These are phyloP conservation scores for Heteronetta atricapilla DNA, from an alignment of 2,113 vertebrate species.

Conservation along the genomic window DNA sequence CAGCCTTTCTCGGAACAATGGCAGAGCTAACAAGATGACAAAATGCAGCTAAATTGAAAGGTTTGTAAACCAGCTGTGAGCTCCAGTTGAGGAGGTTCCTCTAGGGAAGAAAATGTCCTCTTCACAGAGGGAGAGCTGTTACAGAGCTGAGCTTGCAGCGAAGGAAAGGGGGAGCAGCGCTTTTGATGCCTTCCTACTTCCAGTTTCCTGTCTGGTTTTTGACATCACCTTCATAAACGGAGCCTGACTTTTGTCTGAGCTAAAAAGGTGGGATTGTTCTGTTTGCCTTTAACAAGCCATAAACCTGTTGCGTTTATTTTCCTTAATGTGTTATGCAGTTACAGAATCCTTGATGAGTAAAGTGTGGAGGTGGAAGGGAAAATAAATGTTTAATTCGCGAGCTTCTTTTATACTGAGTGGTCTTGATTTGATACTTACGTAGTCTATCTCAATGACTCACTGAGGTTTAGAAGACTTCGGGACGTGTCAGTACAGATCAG, in stretches of 20 bases:
- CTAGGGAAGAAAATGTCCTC: not conserved
- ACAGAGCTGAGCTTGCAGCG: not conserved
- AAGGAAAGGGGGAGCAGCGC: not conserved
- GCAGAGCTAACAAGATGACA: not conserved
- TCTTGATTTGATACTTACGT: not conserved
- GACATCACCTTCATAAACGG: not conserved
- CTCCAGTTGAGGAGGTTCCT: not conserved
- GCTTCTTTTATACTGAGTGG: not conserved
- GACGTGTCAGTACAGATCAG: not conserved
- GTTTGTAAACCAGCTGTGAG: not conserved
- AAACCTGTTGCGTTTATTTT: not conserved
- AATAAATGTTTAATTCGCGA: fast-evolving
- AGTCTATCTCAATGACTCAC: not conserved
- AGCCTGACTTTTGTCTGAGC: not conserved
- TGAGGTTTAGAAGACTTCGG: not conserved
- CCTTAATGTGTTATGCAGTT: not conserved
- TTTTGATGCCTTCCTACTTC: not conserved
- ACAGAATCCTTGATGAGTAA: not conserved
- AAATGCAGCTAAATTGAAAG: not conserved
- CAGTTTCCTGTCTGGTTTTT: not conserved
- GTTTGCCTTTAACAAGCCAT: not conserved
- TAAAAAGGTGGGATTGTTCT: not conserved
- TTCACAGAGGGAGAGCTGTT: not conserved
- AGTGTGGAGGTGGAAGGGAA: not conserved
- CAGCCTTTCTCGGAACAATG: not conserved